Evolutionary conservation across 2,888 invertebrate genomes (phyloP), one percentile per base, ranked within the genome.

Genomic region (Scaptomyza cyrtandrae): DNA sequence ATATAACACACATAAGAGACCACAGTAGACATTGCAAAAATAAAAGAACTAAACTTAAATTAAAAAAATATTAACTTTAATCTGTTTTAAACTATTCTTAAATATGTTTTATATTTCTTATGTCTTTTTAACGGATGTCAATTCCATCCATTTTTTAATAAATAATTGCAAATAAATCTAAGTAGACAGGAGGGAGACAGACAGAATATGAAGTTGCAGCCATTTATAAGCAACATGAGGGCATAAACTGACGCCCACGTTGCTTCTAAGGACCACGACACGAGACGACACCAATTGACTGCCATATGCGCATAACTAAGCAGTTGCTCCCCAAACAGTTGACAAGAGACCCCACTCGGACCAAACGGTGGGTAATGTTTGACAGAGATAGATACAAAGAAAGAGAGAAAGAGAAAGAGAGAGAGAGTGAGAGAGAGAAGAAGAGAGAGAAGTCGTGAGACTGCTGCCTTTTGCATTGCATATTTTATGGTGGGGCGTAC

Each of bases 271-370:
- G 35, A n/a, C 50, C 24, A 7, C 55, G 55, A 49, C 48, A 29
- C 49, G 53, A 71, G 60, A 83, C 78, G 84, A 75, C 80, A 75
- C 78, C 80, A 83, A 81, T 84, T 85, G 85, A 79, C 79, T 78
- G 81, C 64, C 79, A 76, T 81, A 81, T 81, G 81, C 81, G 78
- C 85, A 81, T 78, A 81, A 83, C 80, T 75, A 75, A 75, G 75
- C 75, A 75, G 74, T 74, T 64, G 66, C 71, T 64, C 73, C 70
- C 73, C 58, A 70, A 74, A 69, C 83, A 69, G 80, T 74, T 83
- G 75, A 80, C 80, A 77, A 65, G 54, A 27, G 54, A 54, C 16
- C 11, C 33, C 39, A 14, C 45, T n/a, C 35, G 37, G 55, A 3
- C 29, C 9, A 10, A 10, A 16, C 10, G 10, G 1, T 6, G 39